phyloP scores from a whole-genome alignment of 2,113 vertebrate genomes.

The Probosciger aterrimus region DNA sequence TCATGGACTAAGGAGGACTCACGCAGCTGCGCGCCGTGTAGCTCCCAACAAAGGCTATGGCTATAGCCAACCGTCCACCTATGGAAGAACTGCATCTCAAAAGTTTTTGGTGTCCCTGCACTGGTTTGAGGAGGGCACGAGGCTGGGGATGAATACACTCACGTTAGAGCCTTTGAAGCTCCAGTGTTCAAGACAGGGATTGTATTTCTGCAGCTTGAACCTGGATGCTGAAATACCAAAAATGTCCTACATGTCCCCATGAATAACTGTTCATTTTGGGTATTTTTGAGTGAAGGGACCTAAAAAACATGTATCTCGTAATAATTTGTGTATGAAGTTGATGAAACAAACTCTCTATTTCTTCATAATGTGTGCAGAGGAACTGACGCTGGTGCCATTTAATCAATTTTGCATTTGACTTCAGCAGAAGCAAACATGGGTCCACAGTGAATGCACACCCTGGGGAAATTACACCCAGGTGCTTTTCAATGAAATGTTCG shows the following conservation, averaged over 20 bases:
- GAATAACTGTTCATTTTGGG: not conserved
- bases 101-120: not conserved
- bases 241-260: not conserved
- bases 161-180: not conserved
- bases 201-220: not conserved
- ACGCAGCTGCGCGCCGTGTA: fast-evolving
- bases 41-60: not conserved
- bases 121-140: fast-evolving
- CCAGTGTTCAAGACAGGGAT: not conserved
- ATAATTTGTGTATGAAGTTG: not conserved
- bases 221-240: not conserved
- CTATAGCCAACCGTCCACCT: not conserved
- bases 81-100: not conserved
- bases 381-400: not conserved
- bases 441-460: not conserved
- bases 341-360: not conserved
- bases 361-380: not conserved
- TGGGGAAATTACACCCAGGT: not conserved
- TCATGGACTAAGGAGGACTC: not conserved
- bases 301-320: not conserved
- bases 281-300: not conserved
- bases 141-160: not conserved
- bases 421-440: not conserved
- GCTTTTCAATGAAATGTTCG: not conserved
- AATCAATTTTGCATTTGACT: not conserved